A percentile compares a stretch with the other conserved stretches of the same genome.
Evolutionary conservation across 2,113 vertebrate genomes (phyloP).

Genomic region (Megaleporinus macrocephalus): DNA sequence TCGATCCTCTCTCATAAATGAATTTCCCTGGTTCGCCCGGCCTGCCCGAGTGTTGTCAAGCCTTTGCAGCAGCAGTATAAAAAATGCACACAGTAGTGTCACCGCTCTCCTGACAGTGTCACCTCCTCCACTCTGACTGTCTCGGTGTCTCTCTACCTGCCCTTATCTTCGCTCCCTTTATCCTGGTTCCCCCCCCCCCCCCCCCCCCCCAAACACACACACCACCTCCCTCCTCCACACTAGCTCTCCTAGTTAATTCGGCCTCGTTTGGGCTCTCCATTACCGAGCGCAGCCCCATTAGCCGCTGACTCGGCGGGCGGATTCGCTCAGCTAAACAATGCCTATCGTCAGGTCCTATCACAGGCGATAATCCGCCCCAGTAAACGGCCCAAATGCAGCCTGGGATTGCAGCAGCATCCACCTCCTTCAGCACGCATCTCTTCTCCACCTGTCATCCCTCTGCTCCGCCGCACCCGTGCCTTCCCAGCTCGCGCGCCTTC

Average conservation of each 20-base stretch:
- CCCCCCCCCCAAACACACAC: too few relatives aligned
- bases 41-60: conserved; percentile 27
- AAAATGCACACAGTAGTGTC: conserved; percentile 18
- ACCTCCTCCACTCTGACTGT: conserved; percentile 46
- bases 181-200: conserved; percentile 35
- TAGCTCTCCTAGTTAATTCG: conserved; percentile 57
- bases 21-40: conserved; percentile 30
- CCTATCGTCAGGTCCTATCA: conserved; percentile 57
- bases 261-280: conserved; percentile 65
- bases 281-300: conserved; percentile 65
- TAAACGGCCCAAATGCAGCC: conserved; percentile 44
- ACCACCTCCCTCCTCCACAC: not conserved
- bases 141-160: conserved; percentile 34
- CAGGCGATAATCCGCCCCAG: conserved; percentile 67
- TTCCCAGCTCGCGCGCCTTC: not conserved
- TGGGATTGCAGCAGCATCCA: conserved; percentile 44
- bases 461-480: not conserved
- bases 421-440: not conserved
- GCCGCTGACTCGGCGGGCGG: conserved; percentile 55
- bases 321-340: too few relatives aligned
- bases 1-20: conserved; percentile 46
- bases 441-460: conserved; percentile 15
- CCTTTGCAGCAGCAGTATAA: not conserved
- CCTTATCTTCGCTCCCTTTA: conserved; percentile 29
- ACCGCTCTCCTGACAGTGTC: conserved; percentile 5